Conservation (phyloP, 2,113 vertebrate genomes). For the Cisticola juncidis region DNA sequence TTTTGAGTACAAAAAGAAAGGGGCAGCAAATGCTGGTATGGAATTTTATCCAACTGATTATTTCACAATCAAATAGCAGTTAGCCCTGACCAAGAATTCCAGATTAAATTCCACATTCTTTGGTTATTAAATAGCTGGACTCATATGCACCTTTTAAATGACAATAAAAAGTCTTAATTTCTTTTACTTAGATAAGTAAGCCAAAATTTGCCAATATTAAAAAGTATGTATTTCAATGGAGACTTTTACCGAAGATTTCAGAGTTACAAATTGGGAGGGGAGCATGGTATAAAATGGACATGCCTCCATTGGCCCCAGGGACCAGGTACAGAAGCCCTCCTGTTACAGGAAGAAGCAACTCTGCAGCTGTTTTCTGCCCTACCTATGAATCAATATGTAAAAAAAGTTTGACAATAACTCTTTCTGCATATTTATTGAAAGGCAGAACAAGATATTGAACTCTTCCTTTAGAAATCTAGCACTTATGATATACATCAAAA, state of each 20-base stretch:
- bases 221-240: neutral
- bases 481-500: neutral
- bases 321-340: neutral
- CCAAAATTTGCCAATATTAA: neutral
- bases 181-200: neutral
- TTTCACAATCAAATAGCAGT: neutral
- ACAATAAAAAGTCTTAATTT: neutral
- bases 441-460: neutral
- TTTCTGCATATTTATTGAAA: neutral
- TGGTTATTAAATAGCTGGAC: neutral
- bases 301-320: neutral
- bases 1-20: neutral
- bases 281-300: neutral
- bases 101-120: neutral
- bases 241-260: neutral
- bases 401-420: neutral
- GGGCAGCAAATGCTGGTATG: neutral
- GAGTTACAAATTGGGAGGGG: neutral
- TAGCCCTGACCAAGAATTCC: neutral
- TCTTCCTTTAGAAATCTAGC: neutral
- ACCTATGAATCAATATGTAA: neutral
- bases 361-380: neutral
- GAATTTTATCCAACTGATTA: neutral
- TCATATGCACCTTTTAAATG: neutral
- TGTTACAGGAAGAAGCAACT: neutral